Evolutionary conservation across 2,888 invertebrate genomes (phyloP), one percentile per base, ranked within the genome.

Genomic region (Idaea aversata): DNA sequence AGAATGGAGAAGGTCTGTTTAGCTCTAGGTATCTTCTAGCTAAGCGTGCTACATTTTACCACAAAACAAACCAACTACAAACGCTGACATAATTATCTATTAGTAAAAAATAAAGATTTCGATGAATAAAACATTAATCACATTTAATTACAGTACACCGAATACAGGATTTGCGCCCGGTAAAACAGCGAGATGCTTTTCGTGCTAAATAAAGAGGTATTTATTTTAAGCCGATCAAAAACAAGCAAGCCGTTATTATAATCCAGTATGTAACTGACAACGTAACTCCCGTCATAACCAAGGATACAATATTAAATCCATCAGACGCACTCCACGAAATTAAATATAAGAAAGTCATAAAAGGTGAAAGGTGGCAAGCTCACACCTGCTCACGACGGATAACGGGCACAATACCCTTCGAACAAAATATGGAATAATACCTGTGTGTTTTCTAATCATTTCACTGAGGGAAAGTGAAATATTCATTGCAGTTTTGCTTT

Each of bases 341-440:
- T 80, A 79, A 80, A 79, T 78, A 75, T 77, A 78, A 76, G 73
- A 70, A 78, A 83, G 75, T 76, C 77, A 75, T 69, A 66, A 72
- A 72, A 75, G 72, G 70, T 79, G 86, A 81, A 81, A 83, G 76
- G 76, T 74, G 71, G 47, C 47, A 47, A 47, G 47, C 47, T 73
- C 75, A 78, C 70, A 76, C 76, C 77, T 77, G 77, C 71, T 75
- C 69, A 68, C 70, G 76, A 47, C 47, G 47, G 47, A 47, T 47
- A 47, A 47, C 47, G 47, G 47, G 47, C 13, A 47, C 47, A 10
- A 47, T 47, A 47, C 47, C 47, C 47, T 47, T 47, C 13, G 47
- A 10, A 47, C n/a, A 47, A 47, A 13, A 13, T 5, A 47, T 47
- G 47, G 47, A 47, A 47, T 13, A 47, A 47, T 47, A 10, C 47